Conservation (phyloP, 2,888 invertebrate species). For the Lissocephala sabroskyi region DNA sequence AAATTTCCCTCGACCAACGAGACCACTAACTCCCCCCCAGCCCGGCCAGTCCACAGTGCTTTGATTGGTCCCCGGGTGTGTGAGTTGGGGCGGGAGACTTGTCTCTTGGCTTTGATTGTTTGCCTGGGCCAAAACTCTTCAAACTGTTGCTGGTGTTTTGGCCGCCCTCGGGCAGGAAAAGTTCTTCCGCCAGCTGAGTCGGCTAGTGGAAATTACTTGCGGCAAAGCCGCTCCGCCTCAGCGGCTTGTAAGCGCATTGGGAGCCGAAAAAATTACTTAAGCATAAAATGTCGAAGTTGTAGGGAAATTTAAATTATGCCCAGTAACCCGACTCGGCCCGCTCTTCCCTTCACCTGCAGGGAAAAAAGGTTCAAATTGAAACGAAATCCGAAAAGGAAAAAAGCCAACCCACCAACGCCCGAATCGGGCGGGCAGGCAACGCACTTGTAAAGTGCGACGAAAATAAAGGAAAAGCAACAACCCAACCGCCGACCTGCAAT, state of each 20-base stretch:
- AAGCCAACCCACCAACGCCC: neutral
- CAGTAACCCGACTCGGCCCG: neutral
- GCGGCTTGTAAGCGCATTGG: conserved; percentile 31
- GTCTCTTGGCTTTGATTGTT: too few species aligned
- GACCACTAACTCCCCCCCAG: conserved; percentile 35
- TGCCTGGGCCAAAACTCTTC: too few species aligned
- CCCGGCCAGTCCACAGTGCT: neutral
- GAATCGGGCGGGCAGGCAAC: conserved; percentile 1
- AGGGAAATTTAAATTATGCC: conserved; percentile 2
- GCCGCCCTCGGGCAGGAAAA: too few species aligned
- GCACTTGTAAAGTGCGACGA: conserved; percentile 16
- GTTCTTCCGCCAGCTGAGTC: too few species aligned
- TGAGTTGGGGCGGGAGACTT: too few species aligned
- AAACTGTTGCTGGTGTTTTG: neutral
- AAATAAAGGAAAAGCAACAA: conserved; percentile 13
- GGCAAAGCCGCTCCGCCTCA: too few species aligned
- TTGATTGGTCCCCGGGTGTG: too few species aligned
- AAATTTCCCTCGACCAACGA: conserved; percentile 47
- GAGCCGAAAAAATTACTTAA: conserved; percentile 35
- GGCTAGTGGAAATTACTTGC: too few species aligned
- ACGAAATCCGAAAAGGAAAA: neutral
- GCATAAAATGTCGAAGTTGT: conserved; percentile 26
- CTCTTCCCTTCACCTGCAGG: neutral
- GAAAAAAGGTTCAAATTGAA: neutral
- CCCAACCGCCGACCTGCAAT: neutral